Base-by-base conservation (phyloP, 1,140 invertebrate genomes). In the Venturia canescens region DNA sequence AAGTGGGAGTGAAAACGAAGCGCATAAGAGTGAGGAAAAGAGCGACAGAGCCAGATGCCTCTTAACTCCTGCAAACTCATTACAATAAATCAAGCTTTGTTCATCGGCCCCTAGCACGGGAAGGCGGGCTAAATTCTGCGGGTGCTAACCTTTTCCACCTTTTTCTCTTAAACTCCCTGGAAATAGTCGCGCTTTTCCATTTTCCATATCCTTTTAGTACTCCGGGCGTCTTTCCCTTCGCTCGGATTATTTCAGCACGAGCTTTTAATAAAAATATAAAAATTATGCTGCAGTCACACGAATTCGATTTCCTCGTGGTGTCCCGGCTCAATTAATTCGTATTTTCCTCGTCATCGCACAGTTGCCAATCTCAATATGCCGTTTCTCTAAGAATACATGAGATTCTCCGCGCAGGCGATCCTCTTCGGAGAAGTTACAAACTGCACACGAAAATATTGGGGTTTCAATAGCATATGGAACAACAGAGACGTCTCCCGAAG, bases 11-110 rank as follows among this genome's bases (percentile, higher is more conserved):
- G 80, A 83, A 82, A 57, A 81, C 78, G 79, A 9, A 29, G 71
- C 48, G 57, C 78, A 74, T 26, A 15, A 57, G 18, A 44, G 50
- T 34, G 67, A 80, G 80, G 69, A 9, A 44, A 31, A 50, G 67
- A 80, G 80, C 48, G 71, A 78, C 60, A 75, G 23, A 63, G 66
- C 77, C 76, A 80, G 78, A 83, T 82, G 85, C 90, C 91, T 91
- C 90, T 91, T 91, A 92, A 92, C 91, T 91, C 89, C 89, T 87
- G 85, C 89, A 91, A 92, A 92, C 91, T 92, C 91, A 91, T 92
- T 92, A 92, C 90, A 91, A 92, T 92, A 91, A 92, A 92, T 91
- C 91, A 92, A 92, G 91, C 90, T 92, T 92, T 92, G 90, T 92
- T 91, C 91, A 90, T 91, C 90, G 88, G 88, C 83, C 87, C 83